Evolutionary conservation across 2,888 invertebrate genomes (phyloP), one percentile per base, ranked within the genome.

Genomic region (Tetheella fluctuosa): DNA sequence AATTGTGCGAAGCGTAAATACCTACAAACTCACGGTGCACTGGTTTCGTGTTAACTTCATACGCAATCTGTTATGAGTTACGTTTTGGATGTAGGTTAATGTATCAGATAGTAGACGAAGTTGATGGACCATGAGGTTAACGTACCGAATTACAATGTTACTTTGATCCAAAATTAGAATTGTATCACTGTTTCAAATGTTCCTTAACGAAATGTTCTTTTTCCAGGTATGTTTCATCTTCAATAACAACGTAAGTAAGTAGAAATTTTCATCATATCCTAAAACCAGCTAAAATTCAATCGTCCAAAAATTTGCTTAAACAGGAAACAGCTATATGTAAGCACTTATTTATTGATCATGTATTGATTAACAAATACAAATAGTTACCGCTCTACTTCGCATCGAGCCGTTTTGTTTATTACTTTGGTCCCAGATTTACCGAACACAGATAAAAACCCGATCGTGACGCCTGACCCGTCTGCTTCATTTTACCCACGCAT

Each of bases 51-150:
- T 69, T 78, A 76, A 78, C 73, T 79, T 77, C 76, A 74, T 86
- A 82, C 85, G 88, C 88, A 90, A 90, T 85, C 73, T 68, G 75
- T 82, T 87, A 84, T 81, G 82, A 83, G 78, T 84, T 83, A 85
- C 81, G 74, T 73, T 82, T 84, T 77, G 73, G 71, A 91, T 88
- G 83, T 92, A 79, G 92, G 91, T 90, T 91, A 91, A 91, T 89
- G 86, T 81, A 78, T 77, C 73, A 81, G 85, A 83, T 83, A 84
- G 48, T 20, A 48, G 80, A 80, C 70, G 69, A 64, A 73, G 65
- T 71, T 77, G 76, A 81, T 79, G 78, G 75, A 73, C 28, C 59
- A 58, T 58, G 30, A 25, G 59, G 59, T 59, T 58, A 48, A 54
- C 56, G 48, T 59, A 48, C 55, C 52, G 25, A 61, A 52, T 62